These are phyloP conservation scores for Cotesia congregata DNA, from an alignment of 2,888 invertebrate genomes.

Conservation along the genomic window DNA sequence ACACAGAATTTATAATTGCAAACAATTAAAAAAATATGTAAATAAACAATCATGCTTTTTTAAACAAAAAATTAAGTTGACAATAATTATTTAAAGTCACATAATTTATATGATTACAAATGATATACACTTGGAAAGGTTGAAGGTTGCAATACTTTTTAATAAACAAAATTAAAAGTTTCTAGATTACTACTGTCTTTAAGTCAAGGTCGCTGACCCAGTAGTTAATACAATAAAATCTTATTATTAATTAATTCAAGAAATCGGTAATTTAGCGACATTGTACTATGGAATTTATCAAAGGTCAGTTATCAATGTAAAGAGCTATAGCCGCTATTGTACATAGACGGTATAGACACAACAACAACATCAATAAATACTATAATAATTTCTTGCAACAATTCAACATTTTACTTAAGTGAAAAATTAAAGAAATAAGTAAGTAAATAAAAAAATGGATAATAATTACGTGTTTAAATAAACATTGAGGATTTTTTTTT, in stretches of 20 bases:
- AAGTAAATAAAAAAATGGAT: not conserved
- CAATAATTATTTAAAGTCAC: not conserved
- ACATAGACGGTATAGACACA: not conserved
- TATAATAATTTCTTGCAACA: not conserved
- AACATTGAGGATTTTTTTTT: constrained; percentile 11
- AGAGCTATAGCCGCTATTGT: not conserved
- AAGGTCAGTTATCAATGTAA: not conserved
- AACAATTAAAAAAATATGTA: not conserved
- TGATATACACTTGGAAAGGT: not conserved
- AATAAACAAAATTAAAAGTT: constrained; percentile 1
- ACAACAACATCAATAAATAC: not conserved
- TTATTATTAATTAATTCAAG: not conserved
- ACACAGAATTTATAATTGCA: not conserved
- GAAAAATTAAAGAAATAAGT: not conserved
- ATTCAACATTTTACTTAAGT: not conserved
- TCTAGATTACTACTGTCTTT: constrained; percentile 6
- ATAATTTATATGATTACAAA: not conserved
- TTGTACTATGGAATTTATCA: not conserved
- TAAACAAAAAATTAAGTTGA: not conserved
- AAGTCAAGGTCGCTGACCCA: constrained; percentile 5
- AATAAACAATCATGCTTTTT: not conserved
- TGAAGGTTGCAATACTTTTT: constrained; percentile 4
- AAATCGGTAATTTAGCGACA: not conserved
- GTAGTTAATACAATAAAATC: not conserved
- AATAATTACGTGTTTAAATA: not conserved